phyloP scores from a whole-genome alignment of 2,113 vertebrate genomes.

The Hymenochirus boettgeri region DNA sequence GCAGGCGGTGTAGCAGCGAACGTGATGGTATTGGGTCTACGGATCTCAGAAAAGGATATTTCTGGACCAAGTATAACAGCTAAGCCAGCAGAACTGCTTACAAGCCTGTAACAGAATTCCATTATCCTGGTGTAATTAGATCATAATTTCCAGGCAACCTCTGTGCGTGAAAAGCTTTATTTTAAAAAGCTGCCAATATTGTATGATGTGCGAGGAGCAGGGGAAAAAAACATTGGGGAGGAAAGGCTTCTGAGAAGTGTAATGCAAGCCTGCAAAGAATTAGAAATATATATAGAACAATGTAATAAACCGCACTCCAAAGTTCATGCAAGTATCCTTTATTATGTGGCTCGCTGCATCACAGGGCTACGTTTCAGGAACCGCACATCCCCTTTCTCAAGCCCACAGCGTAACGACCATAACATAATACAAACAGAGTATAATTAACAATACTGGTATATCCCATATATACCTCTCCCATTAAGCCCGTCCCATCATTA shows the following conservation, averaged over 20 bases:
- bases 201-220: constrained; percentile 16
- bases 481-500: too few species aligned
- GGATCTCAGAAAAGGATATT: constrained; percentile 9
- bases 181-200: constrained; percentile 36
- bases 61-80: constrained; percentile 19
- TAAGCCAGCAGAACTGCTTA: constrained; percentile 33
- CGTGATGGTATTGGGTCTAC: constrained; percentile 18
- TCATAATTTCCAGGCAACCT: constrained; percentile 35
- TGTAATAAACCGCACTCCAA: too few species aligned
- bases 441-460: too few species aligned
- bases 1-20: constrained; percentile 1
- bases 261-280: background rate
- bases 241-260: background rate
- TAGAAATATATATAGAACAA: background rate
- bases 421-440: too few species aligned
- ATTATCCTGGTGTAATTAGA: constrained; percentile 37
- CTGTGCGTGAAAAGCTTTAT: constrained; percentile 30
- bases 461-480: too few species aligned
- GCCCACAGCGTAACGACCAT: too few species aligned
- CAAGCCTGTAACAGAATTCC: constrained; percentile 30
- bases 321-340: too few species aligned
- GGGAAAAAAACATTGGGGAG: constrained; percentile 8
- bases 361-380: too few species aligned
- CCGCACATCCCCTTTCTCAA: too few species aligned
- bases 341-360: too few species aligned